Evolutionary conservation across 2,113 vertebrate genomes (phyloP), one percentile per base, ranked within the genome.

Genomic region (Coryphaenoides rupestris): DNA sequence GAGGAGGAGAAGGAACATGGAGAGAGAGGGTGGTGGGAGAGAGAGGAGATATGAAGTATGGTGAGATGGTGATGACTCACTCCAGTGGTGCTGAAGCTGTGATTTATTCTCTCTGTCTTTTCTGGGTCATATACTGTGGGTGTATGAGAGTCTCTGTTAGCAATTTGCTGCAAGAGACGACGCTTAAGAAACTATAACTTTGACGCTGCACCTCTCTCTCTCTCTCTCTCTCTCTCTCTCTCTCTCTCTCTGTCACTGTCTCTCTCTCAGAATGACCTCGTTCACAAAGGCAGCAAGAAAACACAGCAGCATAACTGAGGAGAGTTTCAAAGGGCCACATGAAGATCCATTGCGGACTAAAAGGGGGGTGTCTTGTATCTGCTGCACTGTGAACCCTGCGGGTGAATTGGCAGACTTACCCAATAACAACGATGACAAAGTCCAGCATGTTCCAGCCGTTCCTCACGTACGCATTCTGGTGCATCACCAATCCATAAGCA

Each of bases 361-460:
- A 40, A n/a, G n/a, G n/a, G n/a, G 33, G 9, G 33, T 40, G 33
- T 40, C 13, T 40, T 12, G 7, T 40, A 13, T 40, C 7, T 2
- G 13, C 33, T 2, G 33, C 40, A 45, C 13, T n/a, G 16, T 50
- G 47, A 50, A 50, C 47, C 47, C n/a, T 3, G 17, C 13, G 33
- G 3, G 15, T 60, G 19, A 56, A 28, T 1, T 10, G 19, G 3
- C 26, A 23, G n/a, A 95, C 94, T 94, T 92, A 98, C 97, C 97
- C 96, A 78, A 99, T 95, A 79, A 99, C 93, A 77, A 99, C 97
- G 88, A 99, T 99, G 91, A 99, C 93, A 82, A 99, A 99, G 92
- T 99, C 97, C 94, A 99, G 88, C 92, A 99, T 95, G 91, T 99
- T 99, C 97, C 97, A 99, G 81, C 97, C 97, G 53, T 98, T 99